A percentile compares a stretch with the other conserved stretches of the same genome.
These are phyloP conservation scores for Creontiades dilutus DNA, from an alignment of 2,888 invertebrate species.

Conservation along the genomic window DNA sequence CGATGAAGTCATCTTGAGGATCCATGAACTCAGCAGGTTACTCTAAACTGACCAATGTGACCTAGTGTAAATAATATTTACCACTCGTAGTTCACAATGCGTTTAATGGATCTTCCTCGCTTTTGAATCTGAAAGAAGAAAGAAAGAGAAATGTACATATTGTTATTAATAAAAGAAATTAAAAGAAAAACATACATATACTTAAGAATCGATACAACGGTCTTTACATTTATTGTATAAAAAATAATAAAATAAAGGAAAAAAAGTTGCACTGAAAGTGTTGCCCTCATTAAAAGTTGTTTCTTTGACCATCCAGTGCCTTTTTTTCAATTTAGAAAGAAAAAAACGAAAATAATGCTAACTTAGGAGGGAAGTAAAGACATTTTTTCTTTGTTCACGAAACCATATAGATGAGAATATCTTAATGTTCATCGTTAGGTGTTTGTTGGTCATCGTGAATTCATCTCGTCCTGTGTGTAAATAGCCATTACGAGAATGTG, in stretches of 20 bases:
- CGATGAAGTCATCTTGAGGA: background rate
- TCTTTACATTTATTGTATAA: conserved; percentile 6
- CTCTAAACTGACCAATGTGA: conserved; percentile 11
- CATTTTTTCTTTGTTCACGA: conserved; percentile 19
- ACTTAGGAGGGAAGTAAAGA: background rate
- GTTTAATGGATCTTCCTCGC: conserved; percentile 37
- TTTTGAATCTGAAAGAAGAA: background rate
- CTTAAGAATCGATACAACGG: conserved; percentile 23
- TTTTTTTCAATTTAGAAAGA: conserved; percentile 59
- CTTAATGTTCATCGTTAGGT: conserved; percentile 25
- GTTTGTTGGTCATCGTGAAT: background rate
- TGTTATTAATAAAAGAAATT: conserved; percentile 1
- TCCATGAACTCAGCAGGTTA: background rate
- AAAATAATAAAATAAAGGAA: background rate
- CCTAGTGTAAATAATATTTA: conserved; percentile 30
- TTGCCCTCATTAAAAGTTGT: conserved; percentile 34
- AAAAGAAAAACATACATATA: background rate
- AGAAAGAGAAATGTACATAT: conserved; percentile 44
- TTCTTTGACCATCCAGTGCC: conserved; percentile 67
- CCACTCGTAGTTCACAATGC: background rate
- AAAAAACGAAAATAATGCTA: conserved; percentile 17
- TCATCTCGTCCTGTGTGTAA: conserved; percentile 30
- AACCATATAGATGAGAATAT: conserved; percentile 10
- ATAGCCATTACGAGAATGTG: conserved; percentile 29
- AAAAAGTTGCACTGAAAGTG: conserved; percentile 53